Percentiles rank a stretch among this genome's conserved stretches.
These are phyloP conservation scores for Listrodromus nycthemerus DNA, from an alignment of 2,888 invertebrate species.

Conservation along the genomic window DNA sequence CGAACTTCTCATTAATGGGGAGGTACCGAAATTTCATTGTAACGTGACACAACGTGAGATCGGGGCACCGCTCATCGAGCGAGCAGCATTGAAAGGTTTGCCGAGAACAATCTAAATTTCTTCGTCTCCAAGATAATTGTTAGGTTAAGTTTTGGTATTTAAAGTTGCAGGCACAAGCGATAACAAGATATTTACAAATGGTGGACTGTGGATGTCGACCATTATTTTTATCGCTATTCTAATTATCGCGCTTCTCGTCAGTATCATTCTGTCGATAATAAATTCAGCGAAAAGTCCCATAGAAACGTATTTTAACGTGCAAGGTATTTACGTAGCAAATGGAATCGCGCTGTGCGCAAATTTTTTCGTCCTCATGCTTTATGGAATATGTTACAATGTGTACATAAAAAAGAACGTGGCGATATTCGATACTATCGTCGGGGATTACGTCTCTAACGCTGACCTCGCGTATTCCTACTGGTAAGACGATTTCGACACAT, in stretches of 20 bases:
- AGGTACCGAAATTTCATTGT: constrained; percentile 70
- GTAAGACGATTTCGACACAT: constrained; percentile 51
- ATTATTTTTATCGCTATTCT: constrained; percentile 64
- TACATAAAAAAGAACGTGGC: constrained; percentile 68
- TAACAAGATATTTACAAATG: constrained; percentile 66
- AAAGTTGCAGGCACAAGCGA: constrained; percentile 58
- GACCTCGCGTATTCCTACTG: constrained; percentile 71
- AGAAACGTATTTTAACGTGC: constrained; percentile 69
- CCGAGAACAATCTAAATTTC: neutral
- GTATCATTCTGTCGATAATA: constrained; percentile 66
- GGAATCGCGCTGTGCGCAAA: constrained; percentile 64
- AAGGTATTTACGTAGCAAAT: constrained; percentile 70
- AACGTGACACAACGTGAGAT: neutral
- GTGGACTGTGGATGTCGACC: constrained; percentile 67
- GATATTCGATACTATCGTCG: constrained; percentile 72
- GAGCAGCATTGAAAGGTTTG: neutral
- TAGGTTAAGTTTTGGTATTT: neutral
- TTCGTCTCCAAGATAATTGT: neutral
- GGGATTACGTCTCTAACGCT: constrained; percentile 67
- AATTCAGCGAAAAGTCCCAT: constrained; percentile 70
- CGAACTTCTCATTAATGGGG: constrained; percentile 66
- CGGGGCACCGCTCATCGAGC: neutral
- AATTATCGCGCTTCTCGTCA: constrained; percentile 56
- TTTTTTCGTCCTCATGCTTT: constrained; percentile 67
- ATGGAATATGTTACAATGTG: constrained; percentile 65